phyloP scores from a whole-genome alignment of 2,888 invertebrate species.

The Dichetophora obliterata region DNA sequence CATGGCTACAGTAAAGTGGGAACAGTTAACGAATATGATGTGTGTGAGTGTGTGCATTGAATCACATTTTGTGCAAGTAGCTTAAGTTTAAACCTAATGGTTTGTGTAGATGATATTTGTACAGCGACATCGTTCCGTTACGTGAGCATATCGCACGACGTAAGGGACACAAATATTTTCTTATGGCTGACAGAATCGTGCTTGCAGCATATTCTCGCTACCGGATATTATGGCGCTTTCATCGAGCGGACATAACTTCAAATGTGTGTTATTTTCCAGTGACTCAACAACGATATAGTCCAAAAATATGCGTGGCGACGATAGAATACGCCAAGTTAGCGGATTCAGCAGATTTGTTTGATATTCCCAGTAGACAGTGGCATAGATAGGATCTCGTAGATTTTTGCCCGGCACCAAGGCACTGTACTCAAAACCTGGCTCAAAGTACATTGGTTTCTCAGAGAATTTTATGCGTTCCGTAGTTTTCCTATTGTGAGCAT shows the following conservation, averaged over 20 bases:
- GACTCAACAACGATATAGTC: slow-evolving; percentile 80
- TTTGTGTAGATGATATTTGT: background rate
- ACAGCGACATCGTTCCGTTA: background rate
- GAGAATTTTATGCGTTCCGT: slow-evolving; percentile 74
- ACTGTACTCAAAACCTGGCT: slow-evolving; percentile 79
- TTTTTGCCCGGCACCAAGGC: slow-evolving; percentile 78
- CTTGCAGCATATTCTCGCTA: slow-evolving; percentile 64
- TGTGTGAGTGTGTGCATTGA: too few species aligned
- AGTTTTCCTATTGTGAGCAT: slow-evolving; percentile 75
- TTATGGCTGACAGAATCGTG: slow-evolving; percentile 57
- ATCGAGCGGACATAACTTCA: slow-evolving; percentile 76
- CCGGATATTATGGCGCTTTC: slow-evolving; percentile 78
- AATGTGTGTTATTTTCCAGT: slow-evolving; percentile 73
- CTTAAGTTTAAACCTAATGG: too few species aligned
- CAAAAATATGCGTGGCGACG: slow-evolving; percentile 81
- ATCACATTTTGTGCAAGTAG: too few species aligned
- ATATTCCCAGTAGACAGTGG: slow-evolving; percentile 84
- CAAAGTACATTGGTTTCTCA: slow-evolving; percentile 70
- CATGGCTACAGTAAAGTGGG: too few species aligned
- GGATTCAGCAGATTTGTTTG: slow-evolving; percentile 84
- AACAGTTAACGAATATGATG: too few species aligned
- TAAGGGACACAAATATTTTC: slow-evolving; percentile 41
- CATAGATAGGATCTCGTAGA: slow-evolving; percentile 75
- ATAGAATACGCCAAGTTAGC: slow-evolving; percentile 84
- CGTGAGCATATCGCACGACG: background rate